Conservation (phyloP, 2,113 vertebrate genomes). For the Oriolus oriolus region DNA sequence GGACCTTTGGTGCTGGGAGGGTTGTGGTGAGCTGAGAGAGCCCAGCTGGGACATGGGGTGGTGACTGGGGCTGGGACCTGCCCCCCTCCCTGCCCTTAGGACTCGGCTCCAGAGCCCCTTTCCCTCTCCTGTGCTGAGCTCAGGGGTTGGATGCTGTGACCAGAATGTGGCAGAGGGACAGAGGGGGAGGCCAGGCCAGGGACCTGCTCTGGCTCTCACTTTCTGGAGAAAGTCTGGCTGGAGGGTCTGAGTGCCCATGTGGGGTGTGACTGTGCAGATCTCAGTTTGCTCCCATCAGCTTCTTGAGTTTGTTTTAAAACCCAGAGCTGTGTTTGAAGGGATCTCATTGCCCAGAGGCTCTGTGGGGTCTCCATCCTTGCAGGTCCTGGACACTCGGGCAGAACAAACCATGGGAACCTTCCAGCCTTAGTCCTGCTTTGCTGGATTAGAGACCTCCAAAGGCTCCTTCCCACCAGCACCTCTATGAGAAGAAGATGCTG, state of each 20-base stretch:
- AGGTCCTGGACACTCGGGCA: not conserved
- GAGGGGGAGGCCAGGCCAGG: not conserved
- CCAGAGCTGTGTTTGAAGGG: not conserved
- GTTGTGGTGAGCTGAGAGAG: not conserved
- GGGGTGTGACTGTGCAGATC: rapidly evolving
- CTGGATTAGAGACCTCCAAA: not conserved
- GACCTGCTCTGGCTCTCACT: not conserved
- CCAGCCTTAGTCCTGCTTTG: not conserved
- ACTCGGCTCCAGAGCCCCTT: not conserved
- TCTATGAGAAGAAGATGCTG: not conserved
- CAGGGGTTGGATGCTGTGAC: not conserved
- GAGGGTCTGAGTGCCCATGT: rapidly evolving
- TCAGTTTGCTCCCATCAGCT: not conserved
- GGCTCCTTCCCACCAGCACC: not conserved
- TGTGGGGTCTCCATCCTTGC: not conserved
- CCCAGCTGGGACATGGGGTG: not conserved
- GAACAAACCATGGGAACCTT: not conserved
- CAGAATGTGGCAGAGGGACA: not conserved
- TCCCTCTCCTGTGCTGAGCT: not conserved
- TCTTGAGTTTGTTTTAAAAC: not conserved
- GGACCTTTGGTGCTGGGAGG: not conserved
- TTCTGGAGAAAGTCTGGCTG: too few relatives aligned
- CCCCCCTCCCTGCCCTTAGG: not conserved
- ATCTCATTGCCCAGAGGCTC: not conserved
- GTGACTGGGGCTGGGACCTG: rapidly evolving